These are phyloP conservation scores for Oncopeltus fasciatus DNA, from an alignment of 1,140 invertebrate genomes.

Conservation along the genomic window DNA sequence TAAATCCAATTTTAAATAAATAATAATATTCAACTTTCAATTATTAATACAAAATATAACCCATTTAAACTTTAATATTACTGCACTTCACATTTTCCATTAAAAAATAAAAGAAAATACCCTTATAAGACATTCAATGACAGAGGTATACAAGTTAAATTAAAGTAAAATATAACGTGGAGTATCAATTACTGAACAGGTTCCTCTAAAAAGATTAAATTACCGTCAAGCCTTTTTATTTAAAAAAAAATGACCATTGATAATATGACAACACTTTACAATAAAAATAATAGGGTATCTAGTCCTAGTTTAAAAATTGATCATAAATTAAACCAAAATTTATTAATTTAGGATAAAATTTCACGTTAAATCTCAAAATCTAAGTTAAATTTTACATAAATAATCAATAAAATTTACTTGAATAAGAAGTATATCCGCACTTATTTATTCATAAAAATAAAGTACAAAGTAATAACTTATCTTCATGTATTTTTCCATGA, in stretches of 20 bases:
- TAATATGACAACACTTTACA: slow-evolving; percentile 30
- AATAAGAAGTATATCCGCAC: no score
- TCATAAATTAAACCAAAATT: no score
- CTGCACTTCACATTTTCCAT: slow-evolving; percentile 37
- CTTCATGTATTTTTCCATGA: no score
- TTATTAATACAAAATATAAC: slow-evolving; percentile 35
- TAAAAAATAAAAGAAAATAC: slow-evolving; percentile 28
- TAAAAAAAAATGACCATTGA: slow-evolving; percentile 36
- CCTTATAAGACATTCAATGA: slow-evolving; percentile 37
- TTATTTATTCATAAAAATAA: no score
- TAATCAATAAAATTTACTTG: no score
- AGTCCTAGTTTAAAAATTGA: slow-evolving; percentile 38
- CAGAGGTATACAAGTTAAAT: slow-evolving; percentile 38
- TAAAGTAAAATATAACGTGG: slow-evolving; percentile 37
- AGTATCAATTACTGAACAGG: slow-evolving; percentile 41
- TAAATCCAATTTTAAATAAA: slow-evolving; percentile 36
- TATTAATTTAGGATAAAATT: no score
- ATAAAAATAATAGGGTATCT: slow-evolving; percentile 46
- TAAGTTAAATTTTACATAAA: no score
- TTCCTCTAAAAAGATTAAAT: slow-evolving; percentile 39
- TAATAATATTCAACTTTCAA: slow-evolving; percentile 29
- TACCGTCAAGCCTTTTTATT: slow-evolving; percentile 41
- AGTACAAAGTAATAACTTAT: no score
- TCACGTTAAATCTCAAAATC: no score
- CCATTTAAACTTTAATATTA: slow-evolving; percentile 34